phyloP scores from a whole-genome alignment of 2,113 vertebrate species.

The Semnornis frantzii region DNA sequence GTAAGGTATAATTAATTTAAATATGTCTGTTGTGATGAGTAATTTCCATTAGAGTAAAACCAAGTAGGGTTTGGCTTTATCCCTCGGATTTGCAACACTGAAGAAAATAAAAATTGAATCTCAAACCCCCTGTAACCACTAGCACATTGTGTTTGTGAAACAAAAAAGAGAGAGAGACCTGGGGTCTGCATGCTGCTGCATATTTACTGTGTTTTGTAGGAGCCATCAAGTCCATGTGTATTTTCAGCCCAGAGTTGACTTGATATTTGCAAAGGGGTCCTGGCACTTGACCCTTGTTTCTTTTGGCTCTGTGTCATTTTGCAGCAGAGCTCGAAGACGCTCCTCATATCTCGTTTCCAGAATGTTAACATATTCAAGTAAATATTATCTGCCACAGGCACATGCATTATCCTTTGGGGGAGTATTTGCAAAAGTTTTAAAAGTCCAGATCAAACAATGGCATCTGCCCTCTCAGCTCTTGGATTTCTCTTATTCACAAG shows the following conservation, averaged over 20 bases:
- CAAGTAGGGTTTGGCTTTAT: background rate
- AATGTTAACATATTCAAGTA: constrained; percentile 48
- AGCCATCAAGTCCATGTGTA: background rate
- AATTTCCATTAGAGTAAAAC: background rate
- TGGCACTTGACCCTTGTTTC: constrained; percentile 57
- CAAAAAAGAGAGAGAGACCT: background rate
- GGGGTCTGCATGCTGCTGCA: background rate
- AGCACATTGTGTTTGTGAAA: background rate
- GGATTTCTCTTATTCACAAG: constrained; percentile 31
- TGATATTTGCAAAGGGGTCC: constrained; percentile 31
- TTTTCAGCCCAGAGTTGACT: background rate
- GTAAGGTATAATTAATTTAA: background rate
- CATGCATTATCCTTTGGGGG: background rate
- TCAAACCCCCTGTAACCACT: background rate
- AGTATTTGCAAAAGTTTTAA: constrained; percentile 8
- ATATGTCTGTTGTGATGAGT: background rate
- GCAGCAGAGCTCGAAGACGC: background rate
- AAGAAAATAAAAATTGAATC: background rate
- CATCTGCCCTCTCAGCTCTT: constrained; percentile 1
- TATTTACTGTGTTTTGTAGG: background rate
- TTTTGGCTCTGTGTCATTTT: constrained; percentile 49
- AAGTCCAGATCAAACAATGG: constrained; percentile 36
- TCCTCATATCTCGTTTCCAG: constrained; percentile 44
- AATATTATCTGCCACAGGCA: constrained; percentile 35
- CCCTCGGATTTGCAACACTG: background rate